These are phyloP conservation scores for Pecten maximus DNA, from an alignment of 2,888 invertebrate species.

Conservation along the genomic window DNA sequence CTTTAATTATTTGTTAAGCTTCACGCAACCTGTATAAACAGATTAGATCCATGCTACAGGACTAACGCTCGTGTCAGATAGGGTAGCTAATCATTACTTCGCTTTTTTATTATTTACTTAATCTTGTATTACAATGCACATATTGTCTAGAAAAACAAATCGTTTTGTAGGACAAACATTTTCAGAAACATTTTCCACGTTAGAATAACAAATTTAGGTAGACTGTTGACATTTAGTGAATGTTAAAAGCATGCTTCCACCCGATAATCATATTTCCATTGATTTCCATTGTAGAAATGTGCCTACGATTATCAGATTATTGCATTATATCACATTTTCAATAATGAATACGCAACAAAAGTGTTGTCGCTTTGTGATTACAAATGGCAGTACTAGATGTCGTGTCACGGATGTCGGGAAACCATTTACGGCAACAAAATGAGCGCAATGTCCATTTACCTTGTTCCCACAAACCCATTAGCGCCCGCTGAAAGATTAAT, in stretches of 20 bases:
- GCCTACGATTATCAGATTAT: conserved; percentile 8
- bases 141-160: conserved; percentile 2
- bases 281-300: neutral
- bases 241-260: neutral
- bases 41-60: neutral
- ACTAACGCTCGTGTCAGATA: neutral
- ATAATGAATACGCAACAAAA: conserved; percentile 3
- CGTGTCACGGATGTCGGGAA: conserved; percentile 32
- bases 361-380: conserved; percentile 8
- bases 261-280: conserved; percentile 22
- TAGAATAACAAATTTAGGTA: conserved; percentile 10
- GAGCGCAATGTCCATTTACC: conserved; percentile 15
- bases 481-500: conserved; percentile 21
- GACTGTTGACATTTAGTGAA: conserved; percentile 21
- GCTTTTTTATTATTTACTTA: neutral
- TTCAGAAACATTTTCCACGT: neutral
- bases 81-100: neutral
- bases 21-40: neutral
- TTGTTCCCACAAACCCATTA: conserved; percentile 22
- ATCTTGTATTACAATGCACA: conserved; percentile 24
- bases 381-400: conserved; percentile 24
- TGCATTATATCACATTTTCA: conserved; percentile 30
- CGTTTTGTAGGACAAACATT: neutral
- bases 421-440: conserved; percentile 8
- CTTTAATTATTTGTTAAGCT: neutral